Percentiles rank a stretch among this genome's conserved stretches.
Evolutionary conservation across 2,113 vertebrate species (phyloP).

Genomic region (Acrocephalus kingi): DNA sequence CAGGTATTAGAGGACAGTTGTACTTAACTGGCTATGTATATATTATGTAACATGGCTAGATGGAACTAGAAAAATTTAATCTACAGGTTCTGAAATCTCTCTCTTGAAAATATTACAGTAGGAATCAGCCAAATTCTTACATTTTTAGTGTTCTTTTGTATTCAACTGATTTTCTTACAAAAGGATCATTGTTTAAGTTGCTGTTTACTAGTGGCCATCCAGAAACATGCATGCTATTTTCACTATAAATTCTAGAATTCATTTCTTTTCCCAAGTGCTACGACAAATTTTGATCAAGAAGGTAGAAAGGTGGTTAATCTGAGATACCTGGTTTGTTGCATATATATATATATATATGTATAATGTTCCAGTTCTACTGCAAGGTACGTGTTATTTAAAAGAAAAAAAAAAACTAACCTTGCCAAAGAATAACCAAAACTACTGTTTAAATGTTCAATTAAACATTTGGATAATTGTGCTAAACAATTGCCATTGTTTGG

Average conservation of each 20-base stretch:
- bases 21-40: background rate
- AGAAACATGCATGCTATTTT: background rate
- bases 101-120: background rate
- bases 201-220: constrained; percentile 17
- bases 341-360: background rate
- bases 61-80: constrained; percentile 17
- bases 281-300: background rate
- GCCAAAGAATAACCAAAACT: background rate
- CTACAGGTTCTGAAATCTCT: background rate
- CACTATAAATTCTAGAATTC: background rate
- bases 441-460: background rate
- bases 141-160: background rate
- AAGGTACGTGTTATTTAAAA: background rate
- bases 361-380: constrained; percentile 22
- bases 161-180: background rate
- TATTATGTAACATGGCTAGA: constrained; percentile 21
- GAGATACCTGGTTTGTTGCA: constrained; percentile 26
- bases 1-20: constrained; percentile 30
- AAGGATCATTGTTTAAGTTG: background rate
- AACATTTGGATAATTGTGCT: background rate
- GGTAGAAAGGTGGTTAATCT: background rate
- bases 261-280: background rate
- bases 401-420: background rate
- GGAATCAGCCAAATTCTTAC: background rate
- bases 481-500: background rate